phyloP scores from a whole-genome alignment of 2,888 invertebrate genomes.

The Drosophila niveifrons region DNA sequence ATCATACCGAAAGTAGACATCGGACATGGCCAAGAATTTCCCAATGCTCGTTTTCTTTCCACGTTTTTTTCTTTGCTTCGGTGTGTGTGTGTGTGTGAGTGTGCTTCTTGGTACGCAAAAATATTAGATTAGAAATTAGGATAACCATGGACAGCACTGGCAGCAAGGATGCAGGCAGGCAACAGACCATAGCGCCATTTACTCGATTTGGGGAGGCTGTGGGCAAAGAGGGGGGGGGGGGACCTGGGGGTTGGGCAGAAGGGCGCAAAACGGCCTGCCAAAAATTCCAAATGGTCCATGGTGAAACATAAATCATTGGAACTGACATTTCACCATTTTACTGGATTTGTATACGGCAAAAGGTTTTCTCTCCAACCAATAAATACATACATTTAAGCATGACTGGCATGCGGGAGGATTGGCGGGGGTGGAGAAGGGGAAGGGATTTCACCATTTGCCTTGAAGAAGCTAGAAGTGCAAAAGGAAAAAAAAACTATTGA shows the following conservation, averaged over 20 bases:
- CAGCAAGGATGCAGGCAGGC: conserved; percentile 51
- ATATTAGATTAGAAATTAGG: conserved; percentile 82
- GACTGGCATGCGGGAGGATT: conserved; percentile 13
- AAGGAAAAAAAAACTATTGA: conserved; percentile 27
- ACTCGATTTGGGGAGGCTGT: conserved; percentile 45
- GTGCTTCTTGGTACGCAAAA: conserved; percentile 61
- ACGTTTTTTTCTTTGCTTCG: conserved; percentile 17
- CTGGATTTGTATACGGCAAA: conserved; percentile 61
- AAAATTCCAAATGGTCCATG: conserved; percentile 77
- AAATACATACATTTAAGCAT: conserved; percentile 15
- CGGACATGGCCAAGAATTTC: conserved; percentile 68
- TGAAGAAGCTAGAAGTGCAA: conserved; percentile 32
- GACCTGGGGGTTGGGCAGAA: neutral
- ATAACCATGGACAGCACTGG: conserved; percentile 58
- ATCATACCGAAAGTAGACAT: conserved; percentile 73
- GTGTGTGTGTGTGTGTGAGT: no score
- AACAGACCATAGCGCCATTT: conserved; percentile 73
- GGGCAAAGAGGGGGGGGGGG: conserved; percentile 4
- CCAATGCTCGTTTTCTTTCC: conserved; percentile 30
- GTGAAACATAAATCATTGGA: conserved; percentile 84
- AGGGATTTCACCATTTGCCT: conserved; percentile 27
- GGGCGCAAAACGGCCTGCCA: conserved; percentile 59
- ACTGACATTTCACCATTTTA: conserved; percentile 83
- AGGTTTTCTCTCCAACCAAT: conserved; percentile 15
- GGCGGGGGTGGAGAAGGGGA: conserved; percentile 39